These are phyloP conservation scores for Protaetia brevitarsis DNA, from an alignment of 1,140 invertebrate species.

Conservation along the genomic window DNA sequence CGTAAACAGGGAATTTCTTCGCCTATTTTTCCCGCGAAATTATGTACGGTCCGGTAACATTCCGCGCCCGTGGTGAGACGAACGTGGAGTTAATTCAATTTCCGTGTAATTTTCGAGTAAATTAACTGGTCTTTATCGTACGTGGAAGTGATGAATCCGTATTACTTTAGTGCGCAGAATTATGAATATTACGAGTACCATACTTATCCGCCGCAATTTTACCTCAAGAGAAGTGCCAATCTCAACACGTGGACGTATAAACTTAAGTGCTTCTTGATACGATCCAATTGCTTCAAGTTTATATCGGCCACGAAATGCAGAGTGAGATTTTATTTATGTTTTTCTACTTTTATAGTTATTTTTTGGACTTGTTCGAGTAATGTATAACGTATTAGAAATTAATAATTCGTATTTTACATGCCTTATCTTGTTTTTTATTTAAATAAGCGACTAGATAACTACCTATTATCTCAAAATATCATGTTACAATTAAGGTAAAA, in stretches of 20 bases:
- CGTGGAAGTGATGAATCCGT: conserved; percentile 19
- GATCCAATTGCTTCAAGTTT: conserved; percentile 23
- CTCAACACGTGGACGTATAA: conserved; percentile 38
- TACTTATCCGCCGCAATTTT: conserved; percentile 35
- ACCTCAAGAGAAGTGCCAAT: conserved; percentile 36
- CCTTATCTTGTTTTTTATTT: too few relatives aligned
- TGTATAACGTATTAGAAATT: too few relatives aligned
- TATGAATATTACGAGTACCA: conserved; percentile 29
- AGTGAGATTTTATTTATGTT: neutral
- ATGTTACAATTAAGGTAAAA: too few relatives aligned
- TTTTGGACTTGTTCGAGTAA: too few relatives aligned
- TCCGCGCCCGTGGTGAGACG: neutral
- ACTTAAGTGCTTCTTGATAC: conserved; percentile 36
- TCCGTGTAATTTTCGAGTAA: neutral
- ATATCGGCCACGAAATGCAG: neutral
- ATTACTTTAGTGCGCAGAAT: neutral
- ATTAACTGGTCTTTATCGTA: neutral
- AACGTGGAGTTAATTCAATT: too few relatives aligned
- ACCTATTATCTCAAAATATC: too few relatives aligned
- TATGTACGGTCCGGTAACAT: neutral
- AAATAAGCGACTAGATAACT: too few relatives aligned
- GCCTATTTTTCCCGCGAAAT: neutral
- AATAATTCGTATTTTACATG: neutral
- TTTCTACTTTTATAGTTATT: neutral
- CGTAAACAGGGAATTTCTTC: neutral